These are phyloP conservation scores for Melanotaenia nigrans DNA, from an alignment of 2,797 vertebrate species.

Conservation along the genomic window DNA sequence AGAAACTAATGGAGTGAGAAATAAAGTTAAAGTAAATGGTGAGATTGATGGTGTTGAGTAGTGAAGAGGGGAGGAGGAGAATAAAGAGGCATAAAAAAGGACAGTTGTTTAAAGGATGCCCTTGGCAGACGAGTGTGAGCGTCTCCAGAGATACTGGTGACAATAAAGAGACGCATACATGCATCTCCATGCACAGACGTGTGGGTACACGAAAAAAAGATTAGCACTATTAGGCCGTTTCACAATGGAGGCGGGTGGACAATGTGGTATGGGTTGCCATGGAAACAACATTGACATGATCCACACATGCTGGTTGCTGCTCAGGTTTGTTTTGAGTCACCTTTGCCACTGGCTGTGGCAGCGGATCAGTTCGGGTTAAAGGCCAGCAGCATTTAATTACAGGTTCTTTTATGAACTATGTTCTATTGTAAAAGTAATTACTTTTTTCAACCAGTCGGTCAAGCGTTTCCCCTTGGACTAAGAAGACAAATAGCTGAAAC, in stretches of 20 bases:
- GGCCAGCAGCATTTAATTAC: constrained; percentile 23
- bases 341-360: neutral
- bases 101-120: constrained; percentile 74
- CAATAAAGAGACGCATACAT: constrained; percentile 4
- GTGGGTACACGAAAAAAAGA: neutral
- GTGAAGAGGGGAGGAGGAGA: constrained; percentile 40
- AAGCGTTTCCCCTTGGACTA: constrained; percentile 30
- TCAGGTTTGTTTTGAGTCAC: constrained; percentile 12
- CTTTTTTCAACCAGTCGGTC: constrained; percentile 17
- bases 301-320: constrained; percentile 1
- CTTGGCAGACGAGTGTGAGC: constrained; percentile 59
- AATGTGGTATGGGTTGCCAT: constrained; percentile 42
- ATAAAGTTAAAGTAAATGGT: constrained; percentile 82
- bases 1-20: constrained; percentile 84
- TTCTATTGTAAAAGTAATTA: neutral
- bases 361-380: constrained; percentile 4
- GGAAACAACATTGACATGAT: constrained; percentile 47
- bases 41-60: constrained; percentile 76
- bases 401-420: constrained; percentile 1
- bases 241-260: constrained; percentile 1
- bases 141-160: constrained; percentile 37
- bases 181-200: neutral
- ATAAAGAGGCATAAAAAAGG: constrained; percentile 62
- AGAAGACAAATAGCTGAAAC: constrained; percentile 27
- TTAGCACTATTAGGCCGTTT: neutral